Evolutionary conservation across 1,140 invertebrate genomes (phyloP).

Genomic region (Achroia grisella): DNA sequence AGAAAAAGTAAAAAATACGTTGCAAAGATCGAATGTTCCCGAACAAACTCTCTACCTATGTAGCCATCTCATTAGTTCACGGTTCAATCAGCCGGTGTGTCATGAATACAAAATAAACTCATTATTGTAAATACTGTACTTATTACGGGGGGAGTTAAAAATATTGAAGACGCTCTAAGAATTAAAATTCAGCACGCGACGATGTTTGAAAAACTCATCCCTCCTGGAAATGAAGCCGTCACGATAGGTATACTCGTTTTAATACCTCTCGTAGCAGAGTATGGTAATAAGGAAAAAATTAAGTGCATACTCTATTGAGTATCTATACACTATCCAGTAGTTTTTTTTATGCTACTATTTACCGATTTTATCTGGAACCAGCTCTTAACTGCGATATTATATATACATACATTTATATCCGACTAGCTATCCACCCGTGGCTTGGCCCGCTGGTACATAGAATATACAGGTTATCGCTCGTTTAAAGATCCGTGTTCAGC

Average conservation of each 20-base stretch:
- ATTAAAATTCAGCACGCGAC: constrained; percentile 39
- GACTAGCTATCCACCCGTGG: too few relatives aligned
- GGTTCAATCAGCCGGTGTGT: constrained; percentile 22
- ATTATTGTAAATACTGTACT: constrained; percentile 34
- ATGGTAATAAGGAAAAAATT: constrained; percentile 29
- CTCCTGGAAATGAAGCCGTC: constrained; percentile 32
- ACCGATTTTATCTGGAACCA: neutral
- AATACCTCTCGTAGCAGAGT: constrained; percentile 24
- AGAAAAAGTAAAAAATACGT: too few relatives aligned
- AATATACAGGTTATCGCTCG: too few relatives aligned
- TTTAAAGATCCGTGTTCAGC: too few relatives aligned
- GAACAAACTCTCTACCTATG: neutral
- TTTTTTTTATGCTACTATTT: neutral
- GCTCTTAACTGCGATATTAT: neutral
- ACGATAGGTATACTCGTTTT: constrained; percentile 26
- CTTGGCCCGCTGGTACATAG: too few relatives aligned
- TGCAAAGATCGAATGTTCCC: too few relatives aligned
- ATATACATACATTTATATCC: neutral
- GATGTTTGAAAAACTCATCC: constrained; percentile 28
- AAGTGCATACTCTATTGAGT: neutral
- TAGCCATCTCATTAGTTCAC: constrained; percentile 17
- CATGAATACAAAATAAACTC: constrained; percentile 23
- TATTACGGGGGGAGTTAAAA: constrained; percentile 29
- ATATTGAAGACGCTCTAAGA: constrained; percentile 27
- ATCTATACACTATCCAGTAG: too few relatives aligned